phyloP scores from a whole-genome alignment of 2,888 invertebrate genomes.

The Drosophila nigricruria region DNA sequence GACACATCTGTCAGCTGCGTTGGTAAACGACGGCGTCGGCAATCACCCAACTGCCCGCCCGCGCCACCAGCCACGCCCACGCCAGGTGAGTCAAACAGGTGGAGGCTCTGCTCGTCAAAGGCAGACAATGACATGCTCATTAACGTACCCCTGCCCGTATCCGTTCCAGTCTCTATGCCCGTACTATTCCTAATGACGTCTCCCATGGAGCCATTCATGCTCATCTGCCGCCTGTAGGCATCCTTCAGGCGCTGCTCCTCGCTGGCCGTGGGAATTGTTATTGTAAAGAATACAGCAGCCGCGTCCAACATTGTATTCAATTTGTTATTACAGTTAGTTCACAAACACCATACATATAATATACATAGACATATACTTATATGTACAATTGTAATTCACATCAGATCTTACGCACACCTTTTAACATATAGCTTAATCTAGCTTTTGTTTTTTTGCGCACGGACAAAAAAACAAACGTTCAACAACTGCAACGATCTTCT shows the following conservation, averaged over 20 bases:
- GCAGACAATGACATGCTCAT: slow-evolving; percentile 16
- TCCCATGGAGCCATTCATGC: slow-evolving; percentile 10
- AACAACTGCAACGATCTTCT: slow-evolving; percentile 55
- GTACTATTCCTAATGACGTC: not conserved
- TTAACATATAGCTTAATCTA: slow-evolving; percentile 18
- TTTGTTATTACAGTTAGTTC: slow-evolving; percentile 11
- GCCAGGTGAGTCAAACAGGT: slow-evolving; percentile 14
- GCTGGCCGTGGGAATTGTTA: slow-evolving; percentile 86
- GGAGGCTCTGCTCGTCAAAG: slow-evolving; percentile 18
- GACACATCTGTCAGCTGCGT: slow-evolving; percentile 50
- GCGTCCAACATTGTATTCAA: slow-evolving; percentile 39
- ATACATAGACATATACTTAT: slow-evolving; percentile 9
- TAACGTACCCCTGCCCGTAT: slow-evolving; percentile 6
- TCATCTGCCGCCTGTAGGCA: slow-evolving; percentile 27
- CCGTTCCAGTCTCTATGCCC: slow-evolving; percentile 1
- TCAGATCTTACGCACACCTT: slow-evolving; percentile 20
- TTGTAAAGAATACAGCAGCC: slow-evolving; percentile 87
- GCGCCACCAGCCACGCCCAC: not conserved
- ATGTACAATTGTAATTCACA: slow-evolving; percentile 11
- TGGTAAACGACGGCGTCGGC: slow-evolving; percentile 22
- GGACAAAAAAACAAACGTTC: slow-evolving; percentile 12
- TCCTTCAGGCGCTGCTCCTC: slow-evolving; percentile 85
- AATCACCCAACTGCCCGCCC: not conserved
- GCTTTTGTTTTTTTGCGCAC: slow-evolving; percentile 10
- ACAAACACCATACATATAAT: slow-evolving; percentile 8